Base-by-base conservation (phyloP, 2,797 vertebrate species). In the Scomberomorus guttatus region DNA sequence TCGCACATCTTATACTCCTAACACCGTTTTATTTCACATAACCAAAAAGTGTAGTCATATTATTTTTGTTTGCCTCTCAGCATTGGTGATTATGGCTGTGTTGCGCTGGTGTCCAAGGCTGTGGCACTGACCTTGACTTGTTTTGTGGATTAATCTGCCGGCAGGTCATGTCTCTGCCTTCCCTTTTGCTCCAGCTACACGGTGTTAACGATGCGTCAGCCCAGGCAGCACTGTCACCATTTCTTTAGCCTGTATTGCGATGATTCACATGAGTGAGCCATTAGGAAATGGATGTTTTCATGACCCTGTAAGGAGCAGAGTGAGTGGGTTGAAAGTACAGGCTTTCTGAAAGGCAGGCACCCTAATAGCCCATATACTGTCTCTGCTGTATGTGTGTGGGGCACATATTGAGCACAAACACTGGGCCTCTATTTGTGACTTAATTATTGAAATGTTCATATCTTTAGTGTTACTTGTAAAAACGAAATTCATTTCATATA, bases 191-290 rank as follows among this genome's bases (percentile, higher is more conserved):
- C 57, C 42, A 4, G 72, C 75, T 64, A 55, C 75, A 59, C 39
- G 2, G 48, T 63, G 90, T 84, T 92, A 88, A 87, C 61, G 55
- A 90, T 70, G 84, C 80, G 57, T 77, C 87, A 65, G 69, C 54
- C 58, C 0, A 22, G 73, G 50, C 73, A 79, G 62, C 64, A 1
- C 88, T 78, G 85, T 87, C 80, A 68, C 84, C 15, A 5, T 77
- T 80, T 90, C 89, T 87, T 66, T 39, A 64, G 87, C 73, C 81
- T 82, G 32, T 17, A 42, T 57, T 63, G 80, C 20, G 27, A 82
- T 88, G 90, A 92, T 88, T 87, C 91, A 89, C 87, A 88, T 71
- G 85, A 91, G 83, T 79, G 87, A 86, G 82, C 90, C 86, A 90
- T 90, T 90, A 89, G 81, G 83, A 90, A 89, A 91, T 83, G 60